Evolutionary conservation across 2,888 invertebrate genomes (phyloP).

Genomic region (Diachrysia chrysitis): DNA sequence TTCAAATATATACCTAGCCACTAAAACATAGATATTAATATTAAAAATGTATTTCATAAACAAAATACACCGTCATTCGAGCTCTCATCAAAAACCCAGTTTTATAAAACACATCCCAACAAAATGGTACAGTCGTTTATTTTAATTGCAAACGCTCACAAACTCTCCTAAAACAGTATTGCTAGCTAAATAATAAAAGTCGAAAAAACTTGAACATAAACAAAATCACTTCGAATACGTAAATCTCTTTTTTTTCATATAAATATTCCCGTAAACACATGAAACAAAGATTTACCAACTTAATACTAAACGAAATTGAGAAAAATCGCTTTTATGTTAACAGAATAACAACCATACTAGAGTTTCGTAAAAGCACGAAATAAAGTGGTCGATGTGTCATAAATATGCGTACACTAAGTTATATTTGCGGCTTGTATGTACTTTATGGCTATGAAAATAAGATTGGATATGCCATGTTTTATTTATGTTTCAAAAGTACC

Average conservation of each 20-base stretch:
- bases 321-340: constrained; percentile 21
- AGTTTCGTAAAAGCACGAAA: constrained; percentile 23
- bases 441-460: constrained; percentile 39
- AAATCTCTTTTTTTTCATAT: constrained; percentile 60
- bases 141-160: constrained; percentile 19
- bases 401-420: constrained; percentile 64
- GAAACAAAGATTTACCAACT: constrained; percentile 56
- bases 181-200: constrained; percentile 5
- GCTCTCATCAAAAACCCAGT: constrained; percentile 8
- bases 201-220: constrained; percentile 45
- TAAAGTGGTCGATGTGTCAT: constrained; percentile 58
- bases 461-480: neutral
- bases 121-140: constrained; percentile 11
- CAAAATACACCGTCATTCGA: neutral
- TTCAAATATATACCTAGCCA: too few relatives aligned
- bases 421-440: constrained; percentile 46
- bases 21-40: neutral
- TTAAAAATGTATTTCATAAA: neutral
- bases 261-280: constrained; percentile 64
- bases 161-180: constrained; percentile 9
- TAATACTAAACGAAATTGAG: constrained; percentile 1
- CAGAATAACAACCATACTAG: constrained; percentile 17
- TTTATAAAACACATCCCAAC: constrained; percentile 2
- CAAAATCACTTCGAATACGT: constrained; percentile 60
- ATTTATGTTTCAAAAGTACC: neutral